phyloP scores from a whole-genome alignment of 2,797 vertebrate species.

The Perodicticus potto region DNA sequence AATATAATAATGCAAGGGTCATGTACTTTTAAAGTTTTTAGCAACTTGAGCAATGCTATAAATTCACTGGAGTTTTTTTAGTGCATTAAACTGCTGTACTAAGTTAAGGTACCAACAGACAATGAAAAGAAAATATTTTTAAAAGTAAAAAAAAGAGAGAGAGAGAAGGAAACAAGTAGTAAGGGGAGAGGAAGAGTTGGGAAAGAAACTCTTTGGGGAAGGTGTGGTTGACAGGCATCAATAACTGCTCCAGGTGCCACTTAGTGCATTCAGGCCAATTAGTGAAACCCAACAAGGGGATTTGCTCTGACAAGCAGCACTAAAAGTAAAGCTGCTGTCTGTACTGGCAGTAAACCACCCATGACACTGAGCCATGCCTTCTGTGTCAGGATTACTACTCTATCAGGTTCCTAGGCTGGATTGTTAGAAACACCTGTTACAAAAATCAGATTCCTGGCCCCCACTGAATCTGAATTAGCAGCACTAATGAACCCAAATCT shows the following conservation, averaged over 20 bases:
- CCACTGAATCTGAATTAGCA: neutral
- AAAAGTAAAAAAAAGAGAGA: neutral
- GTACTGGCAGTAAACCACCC: neutral
- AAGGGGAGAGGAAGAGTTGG: neutral
- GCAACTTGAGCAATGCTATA: neutral
- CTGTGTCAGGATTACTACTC: neutral
- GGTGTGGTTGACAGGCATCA: neutral
- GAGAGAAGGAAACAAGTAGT: neutral
- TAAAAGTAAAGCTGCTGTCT: constrained; percentile 46
- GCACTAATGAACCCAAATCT: neutral
- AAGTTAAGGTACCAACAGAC: neutral
- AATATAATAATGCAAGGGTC: neutral
- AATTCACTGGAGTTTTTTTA: neutral
- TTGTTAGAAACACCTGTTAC: constrained; percentile 35
- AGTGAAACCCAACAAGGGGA: constrained; percentile 6
- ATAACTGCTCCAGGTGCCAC: neutral
- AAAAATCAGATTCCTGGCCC: constrained; percentile 24
- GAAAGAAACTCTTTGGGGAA: neutral
- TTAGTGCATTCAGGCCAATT: neutral
- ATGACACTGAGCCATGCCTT: neutral
- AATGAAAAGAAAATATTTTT: neutral
- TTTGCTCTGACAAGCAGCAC: constrained; percentile 55
- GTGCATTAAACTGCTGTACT: neutral
- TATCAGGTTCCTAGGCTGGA: neutral
- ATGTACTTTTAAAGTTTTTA: constrained; percentile 20